Evolutionary conservation across 2,113 vertebrate genomes (phyloP).

Genomic region (Sander lucioperca): DNA sequence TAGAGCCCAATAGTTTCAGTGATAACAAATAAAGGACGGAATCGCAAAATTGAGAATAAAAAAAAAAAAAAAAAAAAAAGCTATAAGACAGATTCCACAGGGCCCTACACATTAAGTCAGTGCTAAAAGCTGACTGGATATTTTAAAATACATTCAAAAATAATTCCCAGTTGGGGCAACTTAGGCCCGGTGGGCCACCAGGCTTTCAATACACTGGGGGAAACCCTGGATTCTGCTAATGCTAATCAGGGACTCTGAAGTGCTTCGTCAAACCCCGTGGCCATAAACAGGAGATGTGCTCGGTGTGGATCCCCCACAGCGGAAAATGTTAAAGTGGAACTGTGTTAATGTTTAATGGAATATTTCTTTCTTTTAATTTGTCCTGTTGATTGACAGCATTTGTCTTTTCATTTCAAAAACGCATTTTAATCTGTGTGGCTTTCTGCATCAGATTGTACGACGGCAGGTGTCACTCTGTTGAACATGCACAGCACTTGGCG

Average conservation of each 20-base stretch:
- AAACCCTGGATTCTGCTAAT: background rate
- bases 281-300: slow-evolving; percentile 5
- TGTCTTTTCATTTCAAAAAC: slow-evolving; percentile 36
- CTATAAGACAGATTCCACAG: too few species aligned
- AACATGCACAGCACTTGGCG: background rate
- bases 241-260: slow-evolving; percentile 47
- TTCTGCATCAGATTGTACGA: slow-evolving; percentile 61
- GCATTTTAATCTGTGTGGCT: slow-evolving; percentile 49
- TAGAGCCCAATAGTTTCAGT: too few species aligned
- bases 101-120: too few species aligned
- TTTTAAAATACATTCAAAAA: too few species aligned
- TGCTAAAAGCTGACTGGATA: too few species aligned
- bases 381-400: slow-evolving; percentile 9
- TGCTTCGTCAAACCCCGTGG: slow-evolving; percentile 25
- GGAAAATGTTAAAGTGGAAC: background rate
- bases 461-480: slow-evolving; percentile 37
- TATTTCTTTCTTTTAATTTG: background rate
- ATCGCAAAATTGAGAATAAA: too few species aligned
- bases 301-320: background rate
- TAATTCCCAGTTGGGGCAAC: too few species aligned
- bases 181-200: too few species aligned
- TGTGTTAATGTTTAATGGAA: background rate
- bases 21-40: too few species aligned
- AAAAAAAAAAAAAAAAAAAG: too few species aligned
- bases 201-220: too few species aligned